Conservation (phyloP, 2,888 invertebrate species). For the Sinhomidia bicolor region DNA sequence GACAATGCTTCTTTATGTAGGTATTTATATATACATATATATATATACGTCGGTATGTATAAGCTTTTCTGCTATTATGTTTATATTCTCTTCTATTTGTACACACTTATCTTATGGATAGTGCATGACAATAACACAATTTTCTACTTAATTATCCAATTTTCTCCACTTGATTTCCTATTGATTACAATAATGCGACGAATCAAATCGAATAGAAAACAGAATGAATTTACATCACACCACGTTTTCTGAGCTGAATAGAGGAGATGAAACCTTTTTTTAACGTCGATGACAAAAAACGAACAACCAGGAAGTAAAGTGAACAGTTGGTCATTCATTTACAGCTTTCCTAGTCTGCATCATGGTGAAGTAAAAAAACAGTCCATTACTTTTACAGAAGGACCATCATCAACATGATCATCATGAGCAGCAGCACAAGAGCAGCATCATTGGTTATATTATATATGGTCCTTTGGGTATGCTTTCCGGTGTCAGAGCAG, state of each 20-base stretch:
- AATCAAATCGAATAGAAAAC: conserved; percentile 48
- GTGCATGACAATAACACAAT: conserved; percentile 62
- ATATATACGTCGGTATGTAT: no score
- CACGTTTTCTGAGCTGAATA: neutral
- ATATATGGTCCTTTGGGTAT: conserved; percentile 68
- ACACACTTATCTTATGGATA: neutral
- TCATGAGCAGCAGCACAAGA: neutral
- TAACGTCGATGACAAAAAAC: neutral
- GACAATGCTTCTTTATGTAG: no score
- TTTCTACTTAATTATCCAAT: conserved; percentile 74
- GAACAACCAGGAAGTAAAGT: conserved; percentile 33
- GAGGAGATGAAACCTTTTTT: neutral
- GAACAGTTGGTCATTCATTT: conserved; percentile 77
- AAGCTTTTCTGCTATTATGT: no score
- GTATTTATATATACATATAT: no score
- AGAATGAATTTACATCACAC: neutral
- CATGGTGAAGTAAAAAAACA: neutral
- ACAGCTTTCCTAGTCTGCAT: neutral
- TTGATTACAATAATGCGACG: conserved; percentile 39
- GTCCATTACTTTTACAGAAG: conserved; percentile 33
- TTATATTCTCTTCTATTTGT: no score
- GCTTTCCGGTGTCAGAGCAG: conserved; percentile 77
- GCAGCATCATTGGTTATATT: conserved; percentile 54
- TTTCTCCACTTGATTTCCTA: conserved; percentile 65
- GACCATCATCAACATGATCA: neutral